Evolutionary conservation across 2,888 invertebrate species (phyloP).

Genomic region (Buathra laborator): DNA sequence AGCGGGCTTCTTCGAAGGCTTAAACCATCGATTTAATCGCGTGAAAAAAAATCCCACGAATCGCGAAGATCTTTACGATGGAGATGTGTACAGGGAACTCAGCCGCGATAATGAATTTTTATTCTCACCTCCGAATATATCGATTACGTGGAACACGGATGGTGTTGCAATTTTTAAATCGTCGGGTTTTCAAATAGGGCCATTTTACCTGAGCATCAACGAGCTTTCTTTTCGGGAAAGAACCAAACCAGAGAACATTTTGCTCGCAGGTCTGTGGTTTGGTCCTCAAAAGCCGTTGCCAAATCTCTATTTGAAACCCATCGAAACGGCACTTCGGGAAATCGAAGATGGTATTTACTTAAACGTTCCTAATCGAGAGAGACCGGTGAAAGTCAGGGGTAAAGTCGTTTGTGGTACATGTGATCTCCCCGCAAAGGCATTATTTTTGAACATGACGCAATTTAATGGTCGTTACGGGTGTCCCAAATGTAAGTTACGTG

Average conservation of each 20-base stretch:
- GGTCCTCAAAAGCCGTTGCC: not conserved
- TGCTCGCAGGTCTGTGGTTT: constrained; percentile 2
- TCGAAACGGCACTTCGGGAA: not conserved
- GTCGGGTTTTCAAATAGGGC: not conserved
- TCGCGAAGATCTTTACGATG: constrained; percentile 43
- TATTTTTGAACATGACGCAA: not conserved
- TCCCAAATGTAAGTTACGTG: constrained; percentile 31
- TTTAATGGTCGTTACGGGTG: not conserved
- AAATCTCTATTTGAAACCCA: not conserved
- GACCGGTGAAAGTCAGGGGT: not conserved
- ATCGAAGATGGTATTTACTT: not conserved
- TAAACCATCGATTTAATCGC: too few species aligned
- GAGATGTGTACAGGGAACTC: constrained; percentile 26
- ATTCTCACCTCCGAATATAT: constrained; percentile 25
- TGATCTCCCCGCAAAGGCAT: not conserved
- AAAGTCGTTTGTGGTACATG: not conserved
- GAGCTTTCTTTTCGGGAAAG: not conserved
- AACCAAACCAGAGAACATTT: not conserved
- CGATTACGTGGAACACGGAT: constrained; percentile 43
- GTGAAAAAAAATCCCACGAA: constrained; percentile 5
- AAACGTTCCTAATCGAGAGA: not conserved
- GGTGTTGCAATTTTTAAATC: constrained; percentile 35
- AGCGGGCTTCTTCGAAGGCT: too few species aligned
- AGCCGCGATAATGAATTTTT: constrained; percentile 26
- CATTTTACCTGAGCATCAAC: constrained; percentile 11